Evolutionary conservation across 2,888 invertebrate species (phyloP), one percentile per base, ranked within the genome.

Genomic region (Keiferia lycopersicella): DNA sequence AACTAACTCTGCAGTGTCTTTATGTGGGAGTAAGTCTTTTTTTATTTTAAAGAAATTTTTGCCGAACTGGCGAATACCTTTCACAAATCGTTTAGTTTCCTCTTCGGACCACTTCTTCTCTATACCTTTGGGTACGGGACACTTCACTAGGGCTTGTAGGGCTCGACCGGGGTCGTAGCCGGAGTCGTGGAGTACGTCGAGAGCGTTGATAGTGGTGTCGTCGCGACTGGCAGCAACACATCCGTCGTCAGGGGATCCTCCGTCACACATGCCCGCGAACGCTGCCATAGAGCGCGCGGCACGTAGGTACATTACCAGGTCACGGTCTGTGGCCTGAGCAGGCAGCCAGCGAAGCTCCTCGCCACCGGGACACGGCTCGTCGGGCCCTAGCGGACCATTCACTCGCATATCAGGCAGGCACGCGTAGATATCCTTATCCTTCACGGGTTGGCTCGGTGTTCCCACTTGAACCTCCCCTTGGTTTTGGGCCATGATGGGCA

Each of bases 41-140:
- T 96, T 94, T 79, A 99, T 99, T 80, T 98, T 96, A 91, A 98
- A 98, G 92, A 99, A 99, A 92, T 99, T 99, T 92, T 99, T 99
- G 75, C 99, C 99, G 92, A 98, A 98, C 86, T 98, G 98, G 71
- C 99, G 94, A 75, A 99, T 94, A 73, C 99, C 99, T 93, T 99
- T 99, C 69, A 98, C 98, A 93, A 99, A 99, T 75, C 98, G 94
- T 93, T 99, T 99, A 87, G 96, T 96, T 93, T 99, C 99, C 84
- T 99, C 99, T 86, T 99, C 99, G 67, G 97, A 95, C 98, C 99
- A 99, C 91, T 98, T 98, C 87, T 98, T 98, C 81, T 98, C 98
- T 76, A 98, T 97, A 79, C 98, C 97, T 94, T 98, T 97, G 0
- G 98, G 98, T 68, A 98, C 98, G 68, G 99, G 99, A 88, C 98